Evolutionary conservation across 1,140 invertebrate species (phyloP).

Genomic region (Wasmannia auropunctata): DNA sequence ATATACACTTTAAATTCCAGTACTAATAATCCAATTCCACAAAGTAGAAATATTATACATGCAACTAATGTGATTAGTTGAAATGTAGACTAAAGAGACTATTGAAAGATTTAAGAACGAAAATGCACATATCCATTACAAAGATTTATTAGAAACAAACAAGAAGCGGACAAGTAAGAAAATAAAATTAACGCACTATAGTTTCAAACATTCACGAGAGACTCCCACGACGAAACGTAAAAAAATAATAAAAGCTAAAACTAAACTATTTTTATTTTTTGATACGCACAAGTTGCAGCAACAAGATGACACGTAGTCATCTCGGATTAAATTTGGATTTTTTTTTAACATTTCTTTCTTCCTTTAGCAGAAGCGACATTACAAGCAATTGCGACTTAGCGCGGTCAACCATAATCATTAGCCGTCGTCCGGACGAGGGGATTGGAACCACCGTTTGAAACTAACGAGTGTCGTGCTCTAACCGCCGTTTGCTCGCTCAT

Average conservation of each 20-base stretch:
- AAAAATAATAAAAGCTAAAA: slow-evolving; percentile 28
- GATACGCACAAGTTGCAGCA: neutral
- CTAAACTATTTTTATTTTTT: neutral
- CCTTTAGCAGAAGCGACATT: neutral
- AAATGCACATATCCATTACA: neutral
- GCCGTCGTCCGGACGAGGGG: slow-evolving; percentile 31
- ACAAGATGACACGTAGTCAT: neutral
- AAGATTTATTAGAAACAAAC: slow-evolving; percentile 16
- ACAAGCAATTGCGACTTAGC: slow-evolving; percentile 42
- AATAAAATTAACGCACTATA: slow-evolving; percentile 35
- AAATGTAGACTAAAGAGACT: neutral
- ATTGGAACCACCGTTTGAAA: slow-evolving; percentile 21
- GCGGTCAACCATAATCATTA: slow-evolving; percentile 66
- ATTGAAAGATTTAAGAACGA: neutral
- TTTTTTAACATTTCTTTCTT: neutral
- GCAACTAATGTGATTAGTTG: neutral
- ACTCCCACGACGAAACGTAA: neutral
- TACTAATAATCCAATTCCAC: neutral
- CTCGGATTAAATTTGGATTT: neutral
- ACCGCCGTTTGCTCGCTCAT: slow-evolving; percentile 15
- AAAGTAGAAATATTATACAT: neutral
- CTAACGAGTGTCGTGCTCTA: slow-evolving; percentile 46
- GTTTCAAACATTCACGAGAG: neutral
- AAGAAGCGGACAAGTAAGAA: neutral
- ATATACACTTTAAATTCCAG: neutral